Conservation (phyloP, 1,140 invertebrate genomes). For the Macrostomum lignano region DNA sequence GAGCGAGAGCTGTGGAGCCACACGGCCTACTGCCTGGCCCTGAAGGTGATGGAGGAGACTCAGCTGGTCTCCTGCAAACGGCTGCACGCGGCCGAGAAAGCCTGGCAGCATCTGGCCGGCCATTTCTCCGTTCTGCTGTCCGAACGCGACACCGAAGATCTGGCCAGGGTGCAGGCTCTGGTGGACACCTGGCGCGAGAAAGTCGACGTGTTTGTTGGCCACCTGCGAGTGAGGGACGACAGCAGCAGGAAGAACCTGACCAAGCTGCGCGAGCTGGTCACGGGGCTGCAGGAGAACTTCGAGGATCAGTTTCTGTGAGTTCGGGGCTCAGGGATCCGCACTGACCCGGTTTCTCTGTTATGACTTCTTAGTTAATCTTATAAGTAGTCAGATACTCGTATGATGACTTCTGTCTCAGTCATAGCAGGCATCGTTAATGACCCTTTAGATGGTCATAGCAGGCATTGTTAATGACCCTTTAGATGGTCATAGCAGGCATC, state of each 20-base stretch:
- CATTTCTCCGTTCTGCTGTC: conserved; percentile 25
- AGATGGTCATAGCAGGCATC: too few species aligned
- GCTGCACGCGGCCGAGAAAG: conserved; percentile 19
- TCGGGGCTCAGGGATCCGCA: too few species aligned
- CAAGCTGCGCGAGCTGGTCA: conserved; percentile 9
- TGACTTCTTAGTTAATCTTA: too few species aligned
- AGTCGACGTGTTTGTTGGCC: conserved; percentile 16
- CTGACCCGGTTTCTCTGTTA: too few species aligned
- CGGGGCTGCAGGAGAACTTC: conserved; percentile 13
- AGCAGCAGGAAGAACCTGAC: conserved; percentile 12
- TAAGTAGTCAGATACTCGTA: too few species aligned
- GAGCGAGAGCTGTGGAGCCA: conserved; percentile 25
- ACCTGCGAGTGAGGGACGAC: conserved; percentile 13
- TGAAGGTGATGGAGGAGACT: conserved; percentile 23
- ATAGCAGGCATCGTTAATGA: too few species aligned
- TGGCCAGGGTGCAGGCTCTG: conserved; percentile 7
- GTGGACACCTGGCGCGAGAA: conserved; percentile 21
- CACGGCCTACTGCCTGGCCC: conserved; percentile 20
- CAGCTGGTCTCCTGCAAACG: conserved; percentile 19
- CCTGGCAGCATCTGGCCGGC: conserved; percentile 21
- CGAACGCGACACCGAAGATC: conserved; percentile 19
- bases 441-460: too few species aligned
- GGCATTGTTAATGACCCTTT: too few species aligned
- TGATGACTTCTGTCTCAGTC: too few species aligned
- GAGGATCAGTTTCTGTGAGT: conserved; percentile 17